Evolutionary conservation across 2,888 invertebrate genomes (phyloP).

Genomic region (Encarsia formosa): DNA sequence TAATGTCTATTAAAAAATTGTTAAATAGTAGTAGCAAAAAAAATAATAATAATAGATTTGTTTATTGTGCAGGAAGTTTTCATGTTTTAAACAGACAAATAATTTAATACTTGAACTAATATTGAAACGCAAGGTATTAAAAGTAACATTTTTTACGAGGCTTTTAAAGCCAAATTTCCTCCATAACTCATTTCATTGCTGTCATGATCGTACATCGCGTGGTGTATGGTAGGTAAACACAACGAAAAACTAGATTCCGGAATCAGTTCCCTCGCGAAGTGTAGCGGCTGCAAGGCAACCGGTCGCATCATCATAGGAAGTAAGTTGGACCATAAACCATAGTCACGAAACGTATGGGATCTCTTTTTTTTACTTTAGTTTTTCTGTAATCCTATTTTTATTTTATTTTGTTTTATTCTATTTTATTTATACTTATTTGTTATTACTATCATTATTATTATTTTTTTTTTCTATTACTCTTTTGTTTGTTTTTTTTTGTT

Average conservation of each 20-base stretch:
- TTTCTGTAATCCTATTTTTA: conserved; percentile 22
- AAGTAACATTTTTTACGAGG: conserved; percentile 30
- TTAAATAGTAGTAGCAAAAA: no score
- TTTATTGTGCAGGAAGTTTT: no score
- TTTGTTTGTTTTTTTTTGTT: conserved; percentile 26
- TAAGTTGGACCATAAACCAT: conserved; percentile 46
- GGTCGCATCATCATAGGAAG: conserved; percentile 51
- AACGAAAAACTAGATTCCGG: conserved; percentile 49
- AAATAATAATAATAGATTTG: no score
- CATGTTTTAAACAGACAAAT: no score
- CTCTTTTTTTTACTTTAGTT: conserved; percentile 26
- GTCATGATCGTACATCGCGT: conserved; percentile 49
- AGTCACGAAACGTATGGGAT: conserved; percentile 41
- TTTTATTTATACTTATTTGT: no score
- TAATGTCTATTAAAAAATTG: no score
- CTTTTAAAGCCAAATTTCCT: conserved; percentile 32
- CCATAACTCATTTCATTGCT: conserved; percentile 47
- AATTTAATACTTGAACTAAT: no score
- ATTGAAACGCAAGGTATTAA: no score
- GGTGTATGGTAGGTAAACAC: conserved; percentile 50
- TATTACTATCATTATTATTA: no score
- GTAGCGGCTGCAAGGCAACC: conserved; percentile 49
- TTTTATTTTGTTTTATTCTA: no score
- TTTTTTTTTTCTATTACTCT: conserved; percentile 1
- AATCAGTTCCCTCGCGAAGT: conserved; percentile 50